Base-by-base conservation (phyloP, 2,113 vertebrate species). In the Bungarus multicinctus region DNA sequence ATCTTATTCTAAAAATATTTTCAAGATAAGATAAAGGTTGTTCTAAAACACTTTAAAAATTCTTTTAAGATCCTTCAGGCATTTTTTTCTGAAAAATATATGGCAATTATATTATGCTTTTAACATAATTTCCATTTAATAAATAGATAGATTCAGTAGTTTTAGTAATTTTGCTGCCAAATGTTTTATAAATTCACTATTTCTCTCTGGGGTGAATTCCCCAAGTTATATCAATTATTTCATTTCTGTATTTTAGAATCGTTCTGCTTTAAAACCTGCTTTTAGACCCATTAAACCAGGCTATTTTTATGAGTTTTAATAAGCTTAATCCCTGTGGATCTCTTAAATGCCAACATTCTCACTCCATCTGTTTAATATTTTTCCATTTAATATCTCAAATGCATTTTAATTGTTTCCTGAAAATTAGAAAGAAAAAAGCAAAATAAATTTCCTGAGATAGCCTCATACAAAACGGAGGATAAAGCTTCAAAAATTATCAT, bases 251-350 rank as follows among this genome's bases (percentile, higher is more conserved):
- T 57, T 94, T 94, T 91, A 50, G 85, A 95, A 96, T 52, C 85
- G 90, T 91, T 58, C 43, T 91, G 9, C 58, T 94, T 91, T 74
- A 86, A 93, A 81, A 57, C 23, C 69, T 93, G 23, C 86, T 96
- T 96, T 95, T 94, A 89, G 95, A 95, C 92, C 91, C 55, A 95
- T 69, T 94, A 91, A 93, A 95, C 74, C 93, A 95, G 92, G 85
- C 14, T 58, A 39, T 5, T 87, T 95, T 96, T 97, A 95, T 54
- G 89, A 34, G 91, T 96, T 96, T 97, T 95, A 96, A 94, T 94
- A 94, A 95, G 5, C n/a, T 27, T 94, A 92, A 1, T 93, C 94
- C 93, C 81, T 57, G 45, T 92, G 89, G 39, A 94, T 95, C 55
- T 94, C 55, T 39, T 94, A 52, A 93, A 94, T 94, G 92, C 90